Conservation (phyloP, 2,888 invertebrate genomes). For the Auanema freiburgensis region DNA sequence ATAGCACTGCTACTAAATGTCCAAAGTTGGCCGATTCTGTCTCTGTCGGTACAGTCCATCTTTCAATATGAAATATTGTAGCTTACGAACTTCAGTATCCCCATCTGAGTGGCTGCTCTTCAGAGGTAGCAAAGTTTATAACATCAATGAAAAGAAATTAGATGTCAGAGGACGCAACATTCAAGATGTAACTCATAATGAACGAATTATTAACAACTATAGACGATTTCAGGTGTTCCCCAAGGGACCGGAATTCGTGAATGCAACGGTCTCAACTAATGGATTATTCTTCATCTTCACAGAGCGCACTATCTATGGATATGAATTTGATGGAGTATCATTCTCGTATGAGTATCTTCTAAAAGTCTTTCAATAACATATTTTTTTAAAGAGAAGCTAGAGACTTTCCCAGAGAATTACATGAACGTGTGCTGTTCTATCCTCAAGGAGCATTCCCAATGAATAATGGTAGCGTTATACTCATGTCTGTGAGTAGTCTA, state of each 20-base stretch:
- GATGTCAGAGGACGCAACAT: constrained; percentile 41
- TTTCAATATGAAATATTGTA: too few relatives aligned
- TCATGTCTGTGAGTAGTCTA: constrained; percentile 41
- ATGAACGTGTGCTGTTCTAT: constrained; percentile 58
- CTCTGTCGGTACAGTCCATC: background rate
- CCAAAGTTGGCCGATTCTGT: background rate
- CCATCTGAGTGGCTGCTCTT: constrained; percentile 41
- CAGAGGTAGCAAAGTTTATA: constrained; percentile 42
- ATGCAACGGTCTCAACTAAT: constrained; percentile 51
- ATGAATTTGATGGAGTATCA: constrained; percentile 42
- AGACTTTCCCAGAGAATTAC: constrained; percentile 49
- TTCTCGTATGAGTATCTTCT: constrained; percentile 43
- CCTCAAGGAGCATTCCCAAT: constrained; percentile 56
- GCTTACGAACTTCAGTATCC: constrained; percentile 37
- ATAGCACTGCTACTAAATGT: background rate
- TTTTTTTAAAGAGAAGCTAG: constrained; percentile 32
- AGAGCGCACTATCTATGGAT: constrained; percentile 55
- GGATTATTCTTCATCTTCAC: constrained; percentile 45
- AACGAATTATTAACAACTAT: background rate
- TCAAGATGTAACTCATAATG: constrained; percentile 26
- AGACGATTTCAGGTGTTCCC: constrained; percentile 41
- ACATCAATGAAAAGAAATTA: constrained; percentile 20
- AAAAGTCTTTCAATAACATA: background rate
- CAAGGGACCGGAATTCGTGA: constrained; percentile 50
- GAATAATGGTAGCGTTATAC: constrained; percentile 53